A percentile compares a stretch with the other conserved stretches of the same genome.
Evolutionary conservation across 2,113 vertebrate species (phyloP).

Genomic region (Pyrgilauda ruficollis): DNA sequence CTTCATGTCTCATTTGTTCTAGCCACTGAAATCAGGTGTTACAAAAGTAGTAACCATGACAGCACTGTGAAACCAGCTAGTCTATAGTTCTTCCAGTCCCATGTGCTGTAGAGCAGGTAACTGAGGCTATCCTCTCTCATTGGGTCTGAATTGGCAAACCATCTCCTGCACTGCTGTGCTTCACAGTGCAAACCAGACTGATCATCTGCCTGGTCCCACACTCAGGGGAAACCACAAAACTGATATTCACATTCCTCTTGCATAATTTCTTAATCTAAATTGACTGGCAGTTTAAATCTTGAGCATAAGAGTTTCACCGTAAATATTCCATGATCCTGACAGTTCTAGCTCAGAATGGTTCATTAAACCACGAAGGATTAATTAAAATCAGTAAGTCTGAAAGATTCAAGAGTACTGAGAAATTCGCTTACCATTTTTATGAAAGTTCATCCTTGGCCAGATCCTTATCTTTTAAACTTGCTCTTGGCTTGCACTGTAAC

Average conservation of each 20-base stretch:
- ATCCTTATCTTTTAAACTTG: not conserved
- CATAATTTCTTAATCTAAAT: not conserved
- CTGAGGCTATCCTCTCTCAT: rapidly evolving
- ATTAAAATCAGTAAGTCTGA: not conserved
- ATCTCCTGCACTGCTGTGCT: not conserved
- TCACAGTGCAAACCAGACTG: not conserved
- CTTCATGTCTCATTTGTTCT: not conserved
- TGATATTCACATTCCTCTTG: not conserved
- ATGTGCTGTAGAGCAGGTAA: not conserved
- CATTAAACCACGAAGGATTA: not conserved
- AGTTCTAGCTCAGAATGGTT: not conserved
- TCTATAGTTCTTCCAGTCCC: not conserved
- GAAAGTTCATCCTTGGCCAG: not conserved
- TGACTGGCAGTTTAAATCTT: not conserved
- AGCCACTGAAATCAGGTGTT: not conserved
- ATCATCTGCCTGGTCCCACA: not conserved
- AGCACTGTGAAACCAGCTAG: not conserved
- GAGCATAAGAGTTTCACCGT: not conserved
- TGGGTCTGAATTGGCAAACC: not conserved
- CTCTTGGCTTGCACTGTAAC: not conserved
- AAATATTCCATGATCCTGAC: not conserved
- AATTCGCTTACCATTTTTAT: not conserved
- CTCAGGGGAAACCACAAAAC: rapidly evolving
- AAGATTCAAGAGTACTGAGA: not conserved
- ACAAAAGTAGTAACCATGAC: not conserved